Conservation (phyloP, 2,113 vertebrate species). For the Blennius ocellaris region DNA sequence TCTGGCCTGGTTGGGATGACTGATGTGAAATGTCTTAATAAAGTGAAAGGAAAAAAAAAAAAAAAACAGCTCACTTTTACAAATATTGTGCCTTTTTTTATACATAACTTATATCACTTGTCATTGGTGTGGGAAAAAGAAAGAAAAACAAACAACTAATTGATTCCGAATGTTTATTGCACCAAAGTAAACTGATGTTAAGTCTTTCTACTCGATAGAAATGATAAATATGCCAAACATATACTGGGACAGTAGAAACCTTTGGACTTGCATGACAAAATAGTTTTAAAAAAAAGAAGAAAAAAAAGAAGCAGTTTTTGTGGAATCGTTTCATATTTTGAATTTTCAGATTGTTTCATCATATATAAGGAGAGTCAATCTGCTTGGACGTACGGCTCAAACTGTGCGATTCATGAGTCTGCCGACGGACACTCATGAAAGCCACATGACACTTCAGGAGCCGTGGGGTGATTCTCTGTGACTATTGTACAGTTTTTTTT, state of each 20-base stretch:
- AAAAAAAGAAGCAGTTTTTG: no score
- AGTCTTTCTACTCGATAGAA: constrained; percentile 30
- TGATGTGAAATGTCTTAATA: constrained; percentile 35
- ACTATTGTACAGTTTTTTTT: constrained; percentile 48
- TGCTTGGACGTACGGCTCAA: not conserved
- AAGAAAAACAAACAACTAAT: not conserved
- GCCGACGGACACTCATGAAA: constrained; percentile 45
- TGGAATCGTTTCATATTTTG: no score
- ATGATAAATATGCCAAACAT: constrained; percentile 32
- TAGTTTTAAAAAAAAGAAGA: no score
- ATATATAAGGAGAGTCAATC: constrained; percentile 25
- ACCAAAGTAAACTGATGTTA: not conserved
- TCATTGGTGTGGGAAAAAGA: not conserved
- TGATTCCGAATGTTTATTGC: not conserved
- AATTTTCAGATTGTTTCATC: not conserved
- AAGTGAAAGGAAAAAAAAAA: constrained; percentile 5
- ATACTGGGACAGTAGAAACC: not conserved
- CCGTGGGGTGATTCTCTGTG: constrained; percentile 21
- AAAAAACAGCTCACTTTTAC: not conserved
- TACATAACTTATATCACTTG: not conserved
- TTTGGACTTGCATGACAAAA: not conserved
- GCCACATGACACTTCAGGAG: constrained; percentile 21
- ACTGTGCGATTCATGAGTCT: constrained; percentile 6
- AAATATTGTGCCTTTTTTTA: not conserved
- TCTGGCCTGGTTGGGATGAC: constrained; percentile 56